Conservation (phyloP, 2,888 invertebrate genomes). For the Eustalomyia histrio region DNA sequence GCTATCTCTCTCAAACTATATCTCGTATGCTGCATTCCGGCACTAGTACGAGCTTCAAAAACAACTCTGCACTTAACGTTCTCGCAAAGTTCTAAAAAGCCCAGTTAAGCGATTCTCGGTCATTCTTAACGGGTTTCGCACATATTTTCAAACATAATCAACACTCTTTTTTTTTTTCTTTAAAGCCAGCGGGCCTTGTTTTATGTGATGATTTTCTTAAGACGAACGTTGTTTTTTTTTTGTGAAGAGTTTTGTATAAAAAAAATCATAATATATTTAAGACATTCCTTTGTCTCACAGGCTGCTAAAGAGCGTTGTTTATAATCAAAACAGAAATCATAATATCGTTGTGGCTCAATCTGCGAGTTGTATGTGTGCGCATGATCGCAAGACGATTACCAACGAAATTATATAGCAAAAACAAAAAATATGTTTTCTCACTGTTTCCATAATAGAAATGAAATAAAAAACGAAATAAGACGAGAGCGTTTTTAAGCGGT, state of each 20-base stretch:
- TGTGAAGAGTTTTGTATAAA: constrained; percentile 4
- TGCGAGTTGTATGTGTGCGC: constrained; percentile 16
- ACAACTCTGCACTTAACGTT: neutral
- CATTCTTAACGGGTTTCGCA: constrained; percentile 26
- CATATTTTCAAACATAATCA: constrained; percentile 14
- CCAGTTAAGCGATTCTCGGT: constrained; percentile 5
- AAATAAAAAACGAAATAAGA: constrained; percentile 71
- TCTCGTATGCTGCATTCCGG: constrained; percentile 50
- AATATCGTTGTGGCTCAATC: constrained; percentile 63
- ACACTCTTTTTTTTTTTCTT: constrained; percentile 42
- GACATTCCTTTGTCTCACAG: constrained; percentile 49
- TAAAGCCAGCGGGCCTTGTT: constrained; percentile 56
- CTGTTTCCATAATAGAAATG: constrained; percentile 68
- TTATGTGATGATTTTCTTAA: constrained; percentile 4
- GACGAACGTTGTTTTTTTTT: constrained; percentile 30
- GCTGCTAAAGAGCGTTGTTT: constrained; percentile 60
- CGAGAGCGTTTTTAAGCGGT: constrained; percentile 76
- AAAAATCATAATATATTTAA: constrained; percentile 46
- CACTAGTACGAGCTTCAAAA: constrained; percentile 53
- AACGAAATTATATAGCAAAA: constrained; percentile 67
- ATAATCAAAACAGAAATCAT: constrained; percentile 63
- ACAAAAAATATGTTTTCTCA: constrained; percentile 72
- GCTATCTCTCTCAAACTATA: constrained; percentile 11
- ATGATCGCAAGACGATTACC: constrained; percentile 46
- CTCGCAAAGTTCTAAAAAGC: constrained; percentile 7